Evolutionary conservation across 30 jellyfish, hydroid and myxozoan genomes (phyloP).

Genomic region (Aurelia aurita): DNA sequence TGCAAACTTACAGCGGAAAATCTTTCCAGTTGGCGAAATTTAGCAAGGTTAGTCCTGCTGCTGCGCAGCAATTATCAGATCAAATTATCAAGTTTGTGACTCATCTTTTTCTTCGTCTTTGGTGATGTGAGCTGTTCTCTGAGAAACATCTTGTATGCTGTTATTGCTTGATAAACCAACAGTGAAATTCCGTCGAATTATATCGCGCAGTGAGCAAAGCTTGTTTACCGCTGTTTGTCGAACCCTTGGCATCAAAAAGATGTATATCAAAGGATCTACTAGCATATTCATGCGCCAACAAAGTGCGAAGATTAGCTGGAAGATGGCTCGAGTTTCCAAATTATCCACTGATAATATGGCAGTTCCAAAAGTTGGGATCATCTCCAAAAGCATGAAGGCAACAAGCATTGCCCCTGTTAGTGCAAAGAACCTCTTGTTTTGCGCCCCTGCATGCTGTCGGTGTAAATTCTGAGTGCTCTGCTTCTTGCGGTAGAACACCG

Average conservation of each 20-base stretch:
- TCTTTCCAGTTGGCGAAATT: too few relatives aligned
- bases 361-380: constrained; percentile 1
- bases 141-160: too few relatives aligned
- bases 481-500: constrained; percentile 3
- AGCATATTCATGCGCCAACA: constrained; percentile 24
- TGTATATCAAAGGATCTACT: constrained; percentile 19
- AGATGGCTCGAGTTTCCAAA: background rate
- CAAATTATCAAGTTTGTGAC: too few relatives aligned
- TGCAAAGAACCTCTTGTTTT: constrained; percentile 2
- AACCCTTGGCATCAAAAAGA: constrained; percentile 13
- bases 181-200: too few relatives aligned
- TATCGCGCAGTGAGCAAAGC: too few relatives aligned
- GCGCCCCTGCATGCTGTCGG: background rate
- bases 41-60: too few relatives aligned
- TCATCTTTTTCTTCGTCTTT: too few relatives aligned
- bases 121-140: too few relatives aligned
- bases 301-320: background rate
- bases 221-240: too few relatives aligned
- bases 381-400: constrained; percentile 9
- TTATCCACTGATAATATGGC: background rate
- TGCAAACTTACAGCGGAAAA: too few relatives aligned
- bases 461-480: background rate
- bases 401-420: constrained; percentile 10
- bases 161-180: too few relatives aligned
- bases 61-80: too few relatives aligned